A percentile compares a stretch with the other conserved stretches of the same genome.
Evolutionary conservation across 2,797 vertebrate species (phyloP).

Genomic region (Pterois miles): DNA sequence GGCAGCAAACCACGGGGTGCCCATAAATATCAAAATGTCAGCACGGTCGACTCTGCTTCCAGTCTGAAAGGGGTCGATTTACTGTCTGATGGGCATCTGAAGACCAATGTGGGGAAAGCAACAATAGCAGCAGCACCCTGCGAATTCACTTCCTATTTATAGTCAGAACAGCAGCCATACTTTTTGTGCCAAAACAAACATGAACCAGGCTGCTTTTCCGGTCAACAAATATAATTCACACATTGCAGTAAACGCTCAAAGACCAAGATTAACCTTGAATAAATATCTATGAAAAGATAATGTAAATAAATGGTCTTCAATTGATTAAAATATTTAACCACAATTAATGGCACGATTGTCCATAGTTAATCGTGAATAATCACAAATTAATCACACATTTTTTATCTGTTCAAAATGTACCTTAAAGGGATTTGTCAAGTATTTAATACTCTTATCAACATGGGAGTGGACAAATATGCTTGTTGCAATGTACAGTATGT

Average conservation of each 20-base stretch:
- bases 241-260: not conserved
- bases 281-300: not conserved
- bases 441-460: too few relatives aligned
- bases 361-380: too few relatives aligned
- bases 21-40: conserved; percentile 57
- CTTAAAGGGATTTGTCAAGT: too few relatives aligned
- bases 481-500: too few relatives aligned
- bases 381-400: too few relatives aligned
- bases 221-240: conserved; percentile 4
- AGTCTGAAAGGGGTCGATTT: conserved; percentile 53
- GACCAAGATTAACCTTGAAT: not conserved
- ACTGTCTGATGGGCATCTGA: conserved; percentile 42
- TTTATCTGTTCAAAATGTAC: too few relatives aligned
- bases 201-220: not conserved
- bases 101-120: conserved; percentile 6
- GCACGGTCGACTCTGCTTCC: conserved; percentile 36
- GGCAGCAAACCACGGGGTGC: conserved; percentile 32
- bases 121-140: conserved; percentile 11
- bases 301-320: not conserved
- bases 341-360: too few relatives aligned
- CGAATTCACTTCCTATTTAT: conserved; percentile 16
- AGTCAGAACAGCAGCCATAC: not conserved
- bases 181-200: conserved; percentile 6
- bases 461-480: too few relatives aligned
- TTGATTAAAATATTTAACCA: too few relatives aligned